Base-by-base conservation (phyloP, 2,797 vertebrate species). In the Phrynocephalus vlangalii region DNA sequence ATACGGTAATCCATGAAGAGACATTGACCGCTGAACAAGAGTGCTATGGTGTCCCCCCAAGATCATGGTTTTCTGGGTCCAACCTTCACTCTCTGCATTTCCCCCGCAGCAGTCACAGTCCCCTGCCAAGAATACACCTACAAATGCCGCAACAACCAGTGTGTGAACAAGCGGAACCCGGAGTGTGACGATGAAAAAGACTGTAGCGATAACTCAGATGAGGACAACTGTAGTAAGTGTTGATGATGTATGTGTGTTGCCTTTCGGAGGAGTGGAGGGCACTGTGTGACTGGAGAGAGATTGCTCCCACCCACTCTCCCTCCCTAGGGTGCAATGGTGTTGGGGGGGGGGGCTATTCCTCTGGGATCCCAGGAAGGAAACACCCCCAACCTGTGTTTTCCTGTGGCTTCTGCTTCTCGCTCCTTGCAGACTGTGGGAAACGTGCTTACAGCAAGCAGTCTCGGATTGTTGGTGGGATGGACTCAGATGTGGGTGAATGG, bases 121-220 rank as follows among this genome's bases (percentile, higher is more conserved):
- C 0, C 44, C 71, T 99, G 99, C 94, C 96, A 94, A 2, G 88
- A 93, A 0, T 38, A 95, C 77, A 98, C 97, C 0, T 99, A 97
- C 91, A 96, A 85, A 72, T 99, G 99, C 92, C 96, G 94, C 38
- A 96, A 96, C 0, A 94, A 95, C 0, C 86, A 28, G 60, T 99
- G 99, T 86, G 50, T 99, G 93, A 97, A 28, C 92, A 99, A 99
- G 92, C 90, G 94, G 86, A 99, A 98, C 93, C 98, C 98, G 0
- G 97, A 98, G 86, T 99, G 99, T 3, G 99, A 99, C 0, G 97
- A 97, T 3, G 86, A 75, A 10, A 0, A 0, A 0, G 98, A 99
- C 95, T 99, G 99, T 0, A 90, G 92, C 0, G 99, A 99, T 0
- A 95, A 95, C 9, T 99, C 99, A 0, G 99, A 99, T 0, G 99